Percentiles rank a stretch among this genome's conserved stretches.
phyloP scores from a whole-genome alignment of 2,113 vertebrate species.

The Lontra canadensis region DNA sequence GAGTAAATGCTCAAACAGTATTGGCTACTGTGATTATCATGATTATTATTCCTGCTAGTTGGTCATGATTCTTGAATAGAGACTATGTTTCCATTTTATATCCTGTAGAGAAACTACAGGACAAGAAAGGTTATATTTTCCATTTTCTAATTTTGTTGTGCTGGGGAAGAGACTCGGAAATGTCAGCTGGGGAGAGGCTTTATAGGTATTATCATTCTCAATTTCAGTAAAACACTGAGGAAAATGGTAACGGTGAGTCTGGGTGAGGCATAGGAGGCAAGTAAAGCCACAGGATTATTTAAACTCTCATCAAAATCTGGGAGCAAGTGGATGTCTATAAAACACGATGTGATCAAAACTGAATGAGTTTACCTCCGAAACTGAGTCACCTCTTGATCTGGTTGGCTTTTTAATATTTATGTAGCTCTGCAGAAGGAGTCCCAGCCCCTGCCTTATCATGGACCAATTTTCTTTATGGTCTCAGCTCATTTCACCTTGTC shows the following conservation, averaged over 20 bases:
- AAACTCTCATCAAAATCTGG: slow-evolving; percentile 35
- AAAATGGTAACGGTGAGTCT: slow-evolving; percentile 64
- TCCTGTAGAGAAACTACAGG: not conserved
- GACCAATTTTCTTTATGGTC: slow-evolving; percentile 32
- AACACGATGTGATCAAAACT: slow-evolving; percentile 38
- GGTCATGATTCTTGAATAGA: slow-evolving; percentile 27
- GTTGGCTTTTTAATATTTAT: not conserved
- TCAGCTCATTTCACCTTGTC: slow-evolving; percentile 44
- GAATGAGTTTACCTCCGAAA: slow-evolving; percentile 44
- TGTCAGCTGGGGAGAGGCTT: slow-evolving; percentile 65
- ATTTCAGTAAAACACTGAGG: slow-evolving; percentile 62
- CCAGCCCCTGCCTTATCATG: not conserved
- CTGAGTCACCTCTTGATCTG: not conserved
- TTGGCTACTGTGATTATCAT: not conserved
- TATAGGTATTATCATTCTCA: slow-evolving; percentile 71
- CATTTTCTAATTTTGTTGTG: slow-evolving; percentile 74
- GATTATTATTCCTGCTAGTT: slow-evolving; percentile 22
- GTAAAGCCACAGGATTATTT: slow-evolving; percentile 44
- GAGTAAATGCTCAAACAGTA: not conserved
- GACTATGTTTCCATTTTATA: slow-evolving; percentile 41
- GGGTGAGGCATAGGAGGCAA: slow-evolving; percentile 20
- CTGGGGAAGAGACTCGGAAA: slow-evolving; percentile 62
- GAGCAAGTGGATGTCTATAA: not conserved
- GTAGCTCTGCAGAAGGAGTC: not conserved
- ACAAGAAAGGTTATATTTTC: slow-evolving; percentile 71